Evolutionary conservation across 92 coral and sea anemone genomes (phyloP).

Genomic region (Palythoa grandiflora): DNA sequence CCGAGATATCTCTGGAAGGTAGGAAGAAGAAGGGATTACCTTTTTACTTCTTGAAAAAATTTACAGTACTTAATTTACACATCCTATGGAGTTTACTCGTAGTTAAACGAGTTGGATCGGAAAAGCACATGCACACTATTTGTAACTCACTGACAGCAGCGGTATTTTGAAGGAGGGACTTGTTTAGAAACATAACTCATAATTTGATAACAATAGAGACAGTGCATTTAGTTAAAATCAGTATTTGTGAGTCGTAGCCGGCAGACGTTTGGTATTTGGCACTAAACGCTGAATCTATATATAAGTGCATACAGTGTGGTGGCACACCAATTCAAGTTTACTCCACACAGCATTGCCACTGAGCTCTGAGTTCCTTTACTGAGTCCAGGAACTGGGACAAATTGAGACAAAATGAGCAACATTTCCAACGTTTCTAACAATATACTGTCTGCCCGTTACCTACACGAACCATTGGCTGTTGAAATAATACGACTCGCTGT

Average conservation of each 20-base stretch:
- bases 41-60: background rate
- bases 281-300: no score
- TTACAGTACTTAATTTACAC: background rate
- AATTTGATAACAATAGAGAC: background rate
- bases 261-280: background rate
- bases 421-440: background rate
- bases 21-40: background rate
- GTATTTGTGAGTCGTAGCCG: background rate
- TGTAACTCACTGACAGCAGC: background rate
- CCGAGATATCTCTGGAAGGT: background rate
- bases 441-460: background rate
- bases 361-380: background rate
- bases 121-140: background rate
- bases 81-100: background rate
- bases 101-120: background rate
- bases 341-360: background rate
- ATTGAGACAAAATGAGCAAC: constrained; percentile 10
- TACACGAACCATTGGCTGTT: constrained; percentile 20
- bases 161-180: background rate
- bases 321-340: background rate
- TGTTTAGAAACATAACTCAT: background rate
- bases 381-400: background rate
- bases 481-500: constrained; percentile 1
- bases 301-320: no score
- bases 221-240: background rate